phyloP scores from a whole-genome alignment of 2,113 vertebrate species.

The Gulo gulo region DNA sequence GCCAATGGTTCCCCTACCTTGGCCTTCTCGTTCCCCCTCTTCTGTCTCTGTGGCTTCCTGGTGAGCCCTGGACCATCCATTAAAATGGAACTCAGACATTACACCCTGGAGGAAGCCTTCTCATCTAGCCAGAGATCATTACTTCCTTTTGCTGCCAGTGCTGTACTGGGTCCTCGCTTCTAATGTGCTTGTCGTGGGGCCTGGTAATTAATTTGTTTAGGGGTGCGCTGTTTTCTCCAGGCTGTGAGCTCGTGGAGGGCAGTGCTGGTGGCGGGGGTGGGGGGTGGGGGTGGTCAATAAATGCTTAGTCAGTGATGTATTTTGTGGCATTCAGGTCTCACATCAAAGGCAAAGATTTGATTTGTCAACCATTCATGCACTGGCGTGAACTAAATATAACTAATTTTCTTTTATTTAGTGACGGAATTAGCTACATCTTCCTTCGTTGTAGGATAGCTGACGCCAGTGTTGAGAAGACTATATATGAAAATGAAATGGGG shows the following conservation, averaged over 20 bases:
- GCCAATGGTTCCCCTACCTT: accelerated
- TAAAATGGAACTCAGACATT: neutral
- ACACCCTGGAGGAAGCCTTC: neutral
- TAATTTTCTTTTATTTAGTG: neutral
- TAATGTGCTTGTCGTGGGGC: no score
- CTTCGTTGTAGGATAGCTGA: neutral
- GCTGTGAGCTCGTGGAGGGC: neutral
- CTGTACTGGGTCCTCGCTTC: neutral
- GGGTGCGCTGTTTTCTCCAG: neutral
- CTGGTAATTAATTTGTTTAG: neutral
- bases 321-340: neutral
- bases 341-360: neutral
- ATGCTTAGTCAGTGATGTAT: accelerated
- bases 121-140: neutral
- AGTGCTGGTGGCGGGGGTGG: neutral
- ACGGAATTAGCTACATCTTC: neutral
- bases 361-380: neutral
- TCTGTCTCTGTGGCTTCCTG: neutral
- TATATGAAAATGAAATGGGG: neutral
- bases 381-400: neutral
- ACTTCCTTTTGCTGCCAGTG: neutral
- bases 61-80: neutral
- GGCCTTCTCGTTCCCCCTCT: accelerated
- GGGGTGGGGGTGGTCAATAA: neutral
- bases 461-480: neutral